Evolutionary conservation across 2,113 vertebrate species (phyloP), one percentile per base, ranked within the genome.

Genomic region (Xiphias gladius): DNA sequence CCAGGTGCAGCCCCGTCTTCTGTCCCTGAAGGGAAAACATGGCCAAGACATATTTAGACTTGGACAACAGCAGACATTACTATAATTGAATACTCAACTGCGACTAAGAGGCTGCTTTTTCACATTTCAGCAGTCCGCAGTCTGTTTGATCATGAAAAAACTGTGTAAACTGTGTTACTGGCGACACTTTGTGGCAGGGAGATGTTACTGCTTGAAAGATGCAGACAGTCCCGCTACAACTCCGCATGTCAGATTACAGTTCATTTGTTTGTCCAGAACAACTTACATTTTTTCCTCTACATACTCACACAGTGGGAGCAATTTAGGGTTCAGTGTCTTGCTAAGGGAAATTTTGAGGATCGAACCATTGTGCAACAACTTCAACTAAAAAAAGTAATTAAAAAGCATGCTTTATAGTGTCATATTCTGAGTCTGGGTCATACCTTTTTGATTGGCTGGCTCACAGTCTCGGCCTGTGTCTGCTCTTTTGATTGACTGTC

Each of bases 381-480:
- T 43, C 41, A 43, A 13, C 12, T 43, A 5, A 22, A 72, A 50
- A 28, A 59, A 26, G 1, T 14, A 14, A 32, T 59, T 12, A 8
- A 39, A 54, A 71, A 11, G 8, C 3, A 28, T 67, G 37, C 20
- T n/a, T 50, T 43, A 63, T 58, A 22, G 13, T 35, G 10, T 14
- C n/a, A n/a, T 14, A 14, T 7, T 30, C 32, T 26, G 66, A 52
- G 32, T 59, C 6, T 68, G 16, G 68, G 7, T 54, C 19, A 37
- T 90, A 97, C 96, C 96, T 97, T 97, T 91, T 92, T 93, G 76
- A 75, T 76, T 70, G 96, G 79, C 28, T 94, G 95, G 83, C 85
- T 94, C 61, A 90, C 89, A 81, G 91, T 85, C 85, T 91, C 86
- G 3, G 90, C 79, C 74, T 88, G 89, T 41, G 87, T 86, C 80